Evolutionary conservation across 2,888 invertebrate genomes (phyloP), one percentile per base, ranked within the genome.

Genomic region (Achlya flavicornis): DNA sequence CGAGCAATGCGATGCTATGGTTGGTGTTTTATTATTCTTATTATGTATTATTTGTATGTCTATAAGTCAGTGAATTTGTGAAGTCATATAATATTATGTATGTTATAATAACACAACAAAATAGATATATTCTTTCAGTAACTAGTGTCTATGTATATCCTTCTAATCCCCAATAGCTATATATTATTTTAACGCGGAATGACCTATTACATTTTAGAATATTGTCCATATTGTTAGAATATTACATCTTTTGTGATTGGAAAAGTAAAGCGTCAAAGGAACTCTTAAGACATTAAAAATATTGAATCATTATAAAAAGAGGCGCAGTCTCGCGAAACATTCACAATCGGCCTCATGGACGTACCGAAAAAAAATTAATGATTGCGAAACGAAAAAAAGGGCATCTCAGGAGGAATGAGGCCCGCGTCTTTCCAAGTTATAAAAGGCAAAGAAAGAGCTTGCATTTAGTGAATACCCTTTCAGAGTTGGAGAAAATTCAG

Each of bases 401-500:
- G 67, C 75, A 79, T 91, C 91, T 92, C 88, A 85, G 88, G 85
- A 88, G 90, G 78, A 87, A 89, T 85, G 90, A 88, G 88, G 79
- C 85, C 78, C 79, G 78, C 88, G 87, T 91, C 91, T 91, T 91
- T 90, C 84, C 85, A 77, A 88, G 87, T 86, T 87, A 88, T 89
- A 89, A 90, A 91, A 87, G 89, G 87, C 86, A 89, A 86, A 89
- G 87, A 89, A 90, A 89, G 83, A 81, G 83, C 85, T 80, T 84
- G 88, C 87, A 89, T 89, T 93, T 92, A 90, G 90, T 92, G 93
- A 93, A 93, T 92, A 87, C 89, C 81, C 84, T 89, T 92, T 92
- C 92, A 89, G 85, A 85, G 84, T 79, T 83, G 85, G 81, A 73
- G 85, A 76, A 83, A 88, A 89, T 89, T 89, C 90, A 88, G 84